These are phyloP conservation scores for Sinosuthora webbiana DNA, from an alignment of 2,113 vertebrate genomes.

Conservation along the genomic window DNA sequence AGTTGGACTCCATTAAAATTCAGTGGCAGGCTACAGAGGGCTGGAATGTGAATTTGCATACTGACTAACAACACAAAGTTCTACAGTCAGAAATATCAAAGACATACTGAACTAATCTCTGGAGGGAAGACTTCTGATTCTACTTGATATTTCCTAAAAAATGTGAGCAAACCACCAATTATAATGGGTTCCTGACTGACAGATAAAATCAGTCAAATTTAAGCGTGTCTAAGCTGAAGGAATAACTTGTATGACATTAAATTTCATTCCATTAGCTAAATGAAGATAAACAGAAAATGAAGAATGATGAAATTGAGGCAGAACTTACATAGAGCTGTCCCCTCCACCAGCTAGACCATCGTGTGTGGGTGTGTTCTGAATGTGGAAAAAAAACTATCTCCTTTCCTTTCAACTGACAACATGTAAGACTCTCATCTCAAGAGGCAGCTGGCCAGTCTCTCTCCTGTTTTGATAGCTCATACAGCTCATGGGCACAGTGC, in stretches of 20 bases:
- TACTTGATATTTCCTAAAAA: constrained; percentile 19
- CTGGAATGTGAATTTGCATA: neutral
- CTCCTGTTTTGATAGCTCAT: neutral
- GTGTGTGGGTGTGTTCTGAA: neutral
- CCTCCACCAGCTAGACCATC: neutral
- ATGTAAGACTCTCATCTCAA: neutral
- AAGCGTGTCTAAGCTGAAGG: neutral
- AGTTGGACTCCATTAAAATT: neutral
- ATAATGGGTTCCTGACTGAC: neutral
- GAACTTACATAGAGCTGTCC: neutral
- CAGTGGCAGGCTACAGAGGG: neutral
- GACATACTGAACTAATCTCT: neutral
- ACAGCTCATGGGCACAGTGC: neutral
- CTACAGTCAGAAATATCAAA: constrained; percentile 25
- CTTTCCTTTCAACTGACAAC: neutral
- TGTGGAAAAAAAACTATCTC: neutral
- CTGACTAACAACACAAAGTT: constrained; percentile 3
- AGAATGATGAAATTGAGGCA: neutral
- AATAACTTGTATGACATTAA: neutral
- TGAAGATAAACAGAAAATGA: neutral
- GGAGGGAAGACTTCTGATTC: neutral
- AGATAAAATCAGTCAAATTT: constrained; percentile 23
- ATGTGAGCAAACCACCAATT: neutral
- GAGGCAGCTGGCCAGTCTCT: neutral
- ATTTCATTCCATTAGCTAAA: neutral